Conservation (phyloP, 2,888 invertebrate species). For the Spisula solida region DNA sequence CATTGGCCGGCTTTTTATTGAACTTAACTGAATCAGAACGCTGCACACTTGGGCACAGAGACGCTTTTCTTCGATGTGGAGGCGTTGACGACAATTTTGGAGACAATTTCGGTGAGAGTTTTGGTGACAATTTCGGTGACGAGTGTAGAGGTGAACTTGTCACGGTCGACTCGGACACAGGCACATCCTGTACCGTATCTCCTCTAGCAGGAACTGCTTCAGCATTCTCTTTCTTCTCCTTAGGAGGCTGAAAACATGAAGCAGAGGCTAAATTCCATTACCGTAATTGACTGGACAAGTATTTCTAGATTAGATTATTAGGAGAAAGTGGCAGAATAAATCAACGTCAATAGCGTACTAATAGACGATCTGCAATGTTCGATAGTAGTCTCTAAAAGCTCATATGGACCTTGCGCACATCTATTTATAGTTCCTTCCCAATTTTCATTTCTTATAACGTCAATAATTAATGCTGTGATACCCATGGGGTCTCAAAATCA, state of each 20-base stretch:
- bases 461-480: not conserved
- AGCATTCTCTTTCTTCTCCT: conserved; percentile 13
- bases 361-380: not conserved
- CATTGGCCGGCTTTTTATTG: conserved; percentile 80
- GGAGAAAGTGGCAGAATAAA: not conserved
- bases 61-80: conserved; percentile 48
- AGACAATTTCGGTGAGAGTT: too few species aligned
- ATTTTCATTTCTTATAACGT: conserved; percentile 14
- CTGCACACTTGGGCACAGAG: conserved; percentile 77
- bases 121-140: conserved; percentile 19
- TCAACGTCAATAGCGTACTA: not conserved
- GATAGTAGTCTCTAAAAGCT: not conserved
- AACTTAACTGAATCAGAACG: conserved; percentile 84
- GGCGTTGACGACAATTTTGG: conserved; percentile 39
- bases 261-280: not conserved
- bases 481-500: conserved; percentile 12
- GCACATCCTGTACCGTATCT: conserved; percentile 13
- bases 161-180: conserved; percentile 29
- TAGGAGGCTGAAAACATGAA: conserved; percentile 33
- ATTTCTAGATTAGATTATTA: not conserved
- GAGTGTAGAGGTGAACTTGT: conserved; percentile 34
- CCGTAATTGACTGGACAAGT: not conserved
- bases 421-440: not conserved
- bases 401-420: not conserved
- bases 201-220: conserved; percentile 1